phyloP scores from a whole-genome alignment of 2,888 invertebrate genomes.

The Apocheima hispidaria region DNA sequence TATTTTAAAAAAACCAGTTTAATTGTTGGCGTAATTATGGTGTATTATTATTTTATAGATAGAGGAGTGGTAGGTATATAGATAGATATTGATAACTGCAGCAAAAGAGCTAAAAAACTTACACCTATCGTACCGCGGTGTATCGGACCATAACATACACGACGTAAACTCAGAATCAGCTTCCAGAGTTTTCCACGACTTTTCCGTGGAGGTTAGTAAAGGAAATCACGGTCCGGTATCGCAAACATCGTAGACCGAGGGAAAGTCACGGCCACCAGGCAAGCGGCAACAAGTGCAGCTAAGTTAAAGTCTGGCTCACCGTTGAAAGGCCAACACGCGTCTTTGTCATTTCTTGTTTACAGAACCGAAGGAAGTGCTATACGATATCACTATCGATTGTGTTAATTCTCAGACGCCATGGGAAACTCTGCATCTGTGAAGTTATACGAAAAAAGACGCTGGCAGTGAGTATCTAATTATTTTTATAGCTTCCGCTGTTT shows the following conservation, averaged over 20 bases:
- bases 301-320: slow-evolving; percentile 39
- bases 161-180: background rate
- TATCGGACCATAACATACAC: background rate
- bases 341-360: slow-evolving; percentile 26
- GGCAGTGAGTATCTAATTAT: slow-evolving; percentile 77
- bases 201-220: slow-evolving; percentile 36
- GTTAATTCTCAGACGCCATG: slow-evolving; percentile 55
- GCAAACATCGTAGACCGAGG: slow-evolving; percentile 53
- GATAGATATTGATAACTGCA: background rate
- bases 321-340: slow-evolving; percentile 41
- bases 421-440: slow-evolving; percentile 80
- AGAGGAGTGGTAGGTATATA: too few relatives aligned
- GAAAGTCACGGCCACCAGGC: slow-evolving; percentile 77
- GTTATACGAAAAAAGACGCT: slow-evolving; percentile 75
- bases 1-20: too few relatives aligned
- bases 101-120: too few relatives aligned
- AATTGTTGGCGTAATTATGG: too few relatives aligned
- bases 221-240: slow-evolving; percentile 56
- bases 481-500: slow-evolving; percentile 23
- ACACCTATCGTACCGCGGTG: background rate
- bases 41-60: too few relatives aligned
- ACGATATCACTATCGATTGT: slow-evolving; percentile 22
- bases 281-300: slow-evolving; percentile 41
- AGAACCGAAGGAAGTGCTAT: slow-evolving; percentile 27
- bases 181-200: slow-evolving; percentile 26